Conservation (phyloP, 2,113 vertebrate species). For the Lagopus muta region DNA sequence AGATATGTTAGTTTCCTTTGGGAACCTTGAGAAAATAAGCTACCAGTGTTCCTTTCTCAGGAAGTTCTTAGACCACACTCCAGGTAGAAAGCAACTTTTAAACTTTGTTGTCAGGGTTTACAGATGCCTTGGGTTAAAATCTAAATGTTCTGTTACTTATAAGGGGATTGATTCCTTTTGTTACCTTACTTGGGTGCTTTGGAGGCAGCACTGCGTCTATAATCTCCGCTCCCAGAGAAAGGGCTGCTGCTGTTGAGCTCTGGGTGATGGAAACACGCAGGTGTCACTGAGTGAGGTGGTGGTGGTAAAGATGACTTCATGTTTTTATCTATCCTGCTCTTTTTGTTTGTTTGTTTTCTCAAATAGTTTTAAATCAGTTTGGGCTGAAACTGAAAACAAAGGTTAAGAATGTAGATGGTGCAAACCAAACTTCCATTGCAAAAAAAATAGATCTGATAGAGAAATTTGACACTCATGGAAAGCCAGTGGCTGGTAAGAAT, state of each 20-base stretch:
- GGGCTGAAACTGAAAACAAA: not conserved
- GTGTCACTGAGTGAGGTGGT: not conserved
- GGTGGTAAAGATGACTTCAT: not conserved
- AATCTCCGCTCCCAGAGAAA: not conserved
- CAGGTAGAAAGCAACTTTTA: not conserved
- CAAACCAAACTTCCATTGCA: not conserved
- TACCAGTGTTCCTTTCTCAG: not conserved
- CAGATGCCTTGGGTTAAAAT: not conserved
- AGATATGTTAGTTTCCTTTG: not conserved
- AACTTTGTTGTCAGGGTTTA: not conserved
- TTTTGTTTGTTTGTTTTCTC: not conserved
- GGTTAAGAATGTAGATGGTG: not conserved
- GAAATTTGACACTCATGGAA: not conserved
- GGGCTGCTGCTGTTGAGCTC: not conserved
- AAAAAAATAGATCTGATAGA: not conserved
- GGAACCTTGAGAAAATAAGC: not conserved
- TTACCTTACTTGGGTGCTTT: not conserved
- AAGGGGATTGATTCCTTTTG: not conserved
- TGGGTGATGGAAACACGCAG: not conserved
- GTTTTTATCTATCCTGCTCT: not conserved
- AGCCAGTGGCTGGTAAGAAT: not conserved
- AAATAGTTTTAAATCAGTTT: not conserved
- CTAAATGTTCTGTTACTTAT: not conserved
- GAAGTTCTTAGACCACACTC: not conserved
- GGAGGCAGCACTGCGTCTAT: rapidly evolving